Evolutionary conservation across 1,140 invertebrate species (phyloP).

Genomic region (Ganaspis sp.): DNA sequence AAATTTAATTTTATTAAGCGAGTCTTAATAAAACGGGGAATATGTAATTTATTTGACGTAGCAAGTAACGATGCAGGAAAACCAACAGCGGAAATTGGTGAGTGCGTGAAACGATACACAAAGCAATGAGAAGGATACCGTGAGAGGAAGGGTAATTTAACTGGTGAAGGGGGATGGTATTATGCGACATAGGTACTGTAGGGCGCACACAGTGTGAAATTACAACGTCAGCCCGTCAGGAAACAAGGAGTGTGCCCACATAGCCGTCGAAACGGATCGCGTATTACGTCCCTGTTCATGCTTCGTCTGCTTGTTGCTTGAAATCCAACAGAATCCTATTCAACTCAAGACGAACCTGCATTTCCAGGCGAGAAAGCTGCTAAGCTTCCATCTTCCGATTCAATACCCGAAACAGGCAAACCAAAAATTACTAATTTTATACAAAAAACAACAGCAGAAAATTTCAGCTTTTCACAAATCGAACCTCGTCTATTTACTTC

Average conservation of each 20-base stretch:
- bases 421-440: too few species aligned
- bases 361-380: constrained; percentile 18
- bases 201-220: constrained; percentile 64
- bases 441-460: too few species aligned
- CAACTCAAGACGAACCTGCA: constrained; percentile 10
- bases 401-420: too few species aligned
- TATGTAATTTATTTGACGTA: not conserved
- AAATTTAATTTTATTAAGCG: too few species aligned
- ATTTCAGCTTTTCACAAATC: too few species aligned
- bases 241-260: constrained; percentile 57
- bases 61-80: not conserved
- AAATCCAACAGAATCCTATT: constrained; percentile 25
- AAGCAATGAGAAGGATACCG: constrained; percentile 16
- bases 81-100: not conserved
- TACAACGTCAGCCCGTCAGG: constrained; percentile 62
- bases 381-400: not conserved
- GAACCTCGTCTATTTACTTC: too few species aligned
- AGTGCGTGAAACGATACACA: constrained; percentile 11
- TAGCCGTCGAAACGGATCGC: constrained; percentile 56
- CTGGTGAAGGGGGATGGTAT: constrained; percentile 51
- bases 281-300: constrained; percentile 47
- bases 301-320: constrained; percentile 32
- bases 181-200: constrained; percentile 58
- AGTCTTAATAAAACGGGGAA: too few species aligned
- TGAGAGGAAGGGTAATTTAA: constrained; percentile 31